Evolutionary conservation across 2,113 vertebrate species (phyloP), one percentile per base, ranked within the genome.

Genomic region (Phylloscopus trochiloides): DNA sequence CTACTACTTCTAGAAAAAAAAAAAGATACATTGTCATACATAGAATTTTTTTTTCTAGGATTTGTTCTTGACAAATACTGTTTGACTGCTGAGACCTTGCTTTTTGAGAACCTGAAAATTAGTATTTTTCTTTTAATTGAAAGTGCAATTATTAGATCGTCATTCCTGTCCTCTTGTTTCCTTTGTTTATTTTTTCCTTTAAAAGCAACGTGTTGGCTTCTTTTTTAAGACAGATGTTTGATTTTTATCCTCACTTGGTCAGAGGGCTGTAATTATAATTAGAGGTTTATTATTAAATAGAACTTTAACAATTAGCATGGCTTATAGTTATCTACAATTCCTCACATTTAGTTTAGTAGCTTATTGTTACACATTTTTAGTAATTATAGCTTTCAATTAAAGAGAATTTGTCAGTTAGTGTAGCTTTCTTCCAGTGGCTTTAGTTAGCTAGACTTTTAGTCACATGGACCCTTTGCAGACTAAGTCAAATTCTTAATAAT

Each of bases 291-390:
- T 72, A n/a, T 55, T 91, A 38, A 13, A 50, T 32, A 59, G 17
- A 40, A 66, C 10, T 34, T 34, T 62, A 22, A 42, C 42, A 38
- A 61, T 43, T 31, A 38, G 3, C 17, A 17, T 28, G 17, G 3
- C 3, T 83, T 63, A 63, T 29, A 77, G 12, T 38, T 57, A 26
- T 9, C 6, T 58, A 26, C 4, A 32, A 2, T 55, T 61, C 58
- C 10, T 71, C 12, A 1, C 9, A 61, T 14, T 59, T 52, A 17
- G 1, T 9, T 2, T 5, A 47, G 3, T 28, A 73, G 1, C 3
- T 58, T n/a, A 48, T 48, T 42, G 18, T 58, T 54, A 50, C 5
- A 34, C 3, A 10, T 25, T 65, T 57, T 63, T 74, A 52, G 6
- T 32, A 38, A 47, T 68, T 74, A 22, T 6, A 52, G 22, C 26